Evolutionary conservation across 1,140 invertebrate genomes (phyloP), one percentile per base, ranked within the genome.

Genomic region (Aphidius gifuensis): DNA sequence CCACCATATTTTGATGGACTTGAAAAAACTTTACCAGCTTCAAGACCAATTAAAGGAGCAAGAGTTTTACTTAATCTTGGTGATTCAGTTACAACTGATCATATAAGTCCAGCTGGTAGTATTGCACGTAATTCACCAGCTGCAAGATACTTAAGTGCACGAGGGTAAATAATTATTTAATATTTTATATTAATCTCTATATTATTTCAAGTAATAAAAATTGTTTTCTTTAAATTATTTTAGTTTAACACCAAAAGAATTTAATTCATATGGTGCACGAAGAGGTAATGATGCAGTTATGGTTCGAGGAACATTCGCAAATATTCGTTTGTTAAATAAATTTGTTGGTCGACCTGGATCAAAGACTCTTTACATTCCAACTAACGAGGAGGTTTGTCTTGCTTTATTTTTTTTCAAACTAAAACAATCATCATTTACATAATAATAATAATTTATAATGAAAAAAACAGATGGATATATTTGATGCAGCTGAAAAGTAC

Each of bases 81-180:
- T 1, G 96, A 99, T 79, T 97, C 94, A 1, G 94, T 99, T 2
- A 98, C 96, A 5, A 99, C 97, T 0, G 97, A 99, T 83, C 97
- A 99, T 77, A 99, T 99, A 60, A 97, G 94, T 42, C 97, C 97
- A 2, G 97, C 97, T 58, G 97, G 97, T 8, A 96, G 94, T 44
- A 99, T 99, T 73, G 92, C 96, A 3, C 82, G 96, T 39, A 97
- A 92, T 77, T 97, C 93, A 63, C 90, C 96, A 1, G 96, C 97
- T 6, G 96, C 96, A 0, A 85, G 93, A 72, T 98, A 92, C 82
- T 82, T 96, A 1, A 86, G 89, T 1, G 80, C 82, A 55, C 84
- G 85, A 71, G 92, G 92, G 88, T 93, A 74, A 76, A 21, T 32
- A 60, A 21, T 44, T 9, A 16, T 6, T 8, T 46, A 56, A 16